phyloP scores from a whole-genome alignment of 2,113 vertebrate species.

The Manacus vitellinus region DNA sequence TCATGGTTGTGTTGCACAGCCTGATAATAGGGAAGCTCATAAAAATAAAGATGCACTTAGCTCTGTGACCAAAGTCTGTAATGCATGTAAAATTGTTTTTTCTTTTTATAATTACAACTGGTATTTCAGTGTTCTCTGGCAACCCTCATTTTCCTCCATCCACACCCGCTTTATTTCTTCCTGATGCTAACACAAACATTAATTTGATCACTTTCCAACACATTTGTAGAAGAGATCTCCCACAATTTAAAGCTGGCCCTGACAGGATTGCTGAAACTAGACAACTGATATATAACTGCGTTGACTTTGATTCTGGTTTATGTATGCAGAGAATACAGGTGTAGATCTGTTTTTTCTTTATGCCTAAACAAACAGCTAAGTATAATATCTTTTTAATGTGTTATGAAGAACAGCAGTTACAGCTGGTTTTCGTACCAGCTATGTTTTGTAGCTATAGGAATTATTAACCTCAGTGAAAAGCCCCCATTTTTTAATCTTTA shows the following conservation, averaged over 20 bases:
- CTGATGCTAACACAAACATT: neutral
- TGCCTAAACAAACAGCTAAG: neutral
- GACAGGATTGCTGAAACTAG: neutral
- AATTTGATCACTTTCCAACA: neutral
- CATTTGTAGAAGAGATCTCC: neutral
- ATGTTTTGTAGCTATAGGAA: neutral
- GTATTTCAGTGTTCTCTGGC: neutral
- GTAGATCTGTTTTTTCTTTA: neutral
- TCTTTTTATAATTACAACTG: conserved; percentile 39
- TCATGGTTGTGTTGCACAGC: neutral
- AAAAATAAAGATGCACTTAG: conserved; percentile 20
- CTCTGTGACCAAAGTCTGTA: conserved; percentile 62
- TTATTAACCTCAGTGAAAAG: neutral
- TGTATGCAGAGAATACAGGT: neutral
- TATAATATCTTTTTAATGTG: neutral
- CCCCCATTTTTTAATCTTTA: neutral
- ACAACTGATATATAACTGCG: neutral
- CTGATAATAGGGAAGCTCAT: conserved; percentile 16
- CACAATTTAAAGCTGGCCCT: neutral
- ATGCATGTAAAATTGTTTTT: conserved; percentile 41
- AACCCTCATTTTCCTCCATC: neutral
- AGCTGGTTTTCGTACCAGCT: neutral
- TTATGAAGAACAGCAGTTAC: neutral
- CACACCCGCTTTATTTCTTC: neutral
- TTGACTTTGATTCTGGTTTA: neutral